Conservation (phyloP, 2,797 vertebrate genomes). For the Etheostoma perlongum region DNA sequence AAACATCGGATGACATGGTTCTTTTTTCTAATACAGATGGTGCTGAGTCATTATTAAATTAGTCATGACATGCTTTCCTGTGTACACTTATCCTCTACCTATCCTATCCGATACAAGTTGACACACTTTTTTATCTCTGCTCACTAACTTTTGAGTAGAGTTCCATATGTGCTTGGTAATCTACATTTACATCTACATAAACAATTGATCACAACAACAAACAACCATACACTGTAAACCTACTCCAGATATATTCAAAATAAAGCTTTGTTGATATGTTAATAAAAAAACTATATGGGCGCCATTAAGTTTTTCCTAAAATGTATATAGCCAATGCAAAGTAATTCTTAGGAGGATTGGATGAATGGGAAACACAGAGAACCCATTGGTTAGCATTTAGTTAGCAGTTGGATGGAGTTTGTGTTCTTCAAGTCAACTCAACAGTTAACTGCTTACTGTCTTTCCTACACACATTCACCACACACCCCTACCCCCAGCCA, state of each 20-base stretch:
- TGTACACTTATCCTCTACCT: too few relatives aligned
- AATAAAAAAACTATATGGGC: not conserved
- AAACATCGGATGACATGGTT: too few relatives aligned
- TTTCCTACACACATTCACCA: constrained; percentile 9
- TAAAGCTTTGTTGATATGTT: not conserved
- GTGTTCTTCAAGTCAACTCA: constrained; percentile 2
- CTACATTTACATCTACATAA: too few relatives aligned
- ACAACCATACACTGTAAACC: not conserved
- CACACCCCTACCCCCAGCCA: not conserved
- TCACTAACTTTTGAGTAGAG: too few relatives aligned
- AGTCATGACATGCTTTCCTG: too few relatives aligned
- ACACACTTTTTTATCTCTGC: too few relatives aligned
- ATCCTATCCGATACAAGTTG: too few relatives aligned
- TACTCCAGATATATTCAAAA: not conserved
- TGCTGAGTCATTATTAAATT: too few relatives aligned
- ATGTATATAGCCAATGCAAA: not conserved
- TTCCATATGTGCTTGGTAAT: too few relatives aligned
- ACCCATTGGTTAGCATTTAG: not conserved
- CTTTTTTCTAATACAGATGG: too few relatives aligned
- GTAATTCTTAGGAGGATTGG: not conserved
- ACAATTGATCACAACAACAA: too few relatives aligned
- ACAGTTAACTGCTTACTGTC: not conserved
- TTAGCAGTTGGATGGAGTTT: not conserved
- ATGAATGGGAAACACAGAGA: not conserved
- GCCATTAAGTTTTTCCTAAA: not conserved